Evolutionary conservation across 1,140 invertebrate genomes (phyloP), one percentile per base, ranked within the genome.

Genomic region (Leucophenga varia): DNA sequence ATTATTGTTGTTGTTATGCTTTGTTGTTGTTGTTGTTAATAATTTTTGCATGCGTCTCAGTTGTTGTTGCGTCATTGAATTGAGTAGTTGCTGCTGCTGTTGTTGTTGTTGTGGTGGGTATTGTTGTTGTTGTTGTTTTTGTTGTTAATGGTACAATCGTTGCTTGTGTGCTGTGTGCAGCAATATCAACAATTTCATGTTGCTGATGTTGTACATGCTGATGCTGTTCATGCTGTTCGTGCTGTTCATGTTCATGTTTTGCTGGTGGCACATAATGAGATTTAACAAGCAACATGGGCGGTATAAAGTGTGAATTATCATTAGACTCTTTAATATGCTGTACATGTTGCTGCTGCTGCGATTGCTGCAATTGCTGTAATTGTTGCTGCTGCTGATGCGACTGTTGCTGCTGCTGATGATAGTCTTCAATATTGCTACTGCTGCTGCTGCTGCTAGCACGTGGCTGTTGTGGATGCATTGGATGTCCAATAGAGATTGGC

Each of bases 251-350:
- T 17, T 51, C 52, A 35, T 67, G 61, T 19, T 65, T 68, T 13
- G 54, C 22, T 3, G 64, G 67, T 18, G 71, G 67, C 34, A 73
- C 60, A 57, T 75, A 75, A 47, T 74, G 64, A 16, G 72, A 68
- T 38, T 74, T 73, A 4, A 75, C 73, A 47, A 75, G 45, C 35
- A 75, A 19, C 73, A 75, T 75, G 8, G 73, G 73, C 16, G 73
- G 73, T 42, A 75, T 75, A n/a, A 75, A 75, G 42, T 72, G 73
- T 12, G 69, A 67, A 28, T 65, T 75, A 45, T 72, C 68, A 17
- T 18, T 39, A 5, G 65, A 59, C 45, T 74, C 72, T 31, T 72
- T 72, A 14, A 61, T 40, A 37, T 74, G 60, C 10, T 43, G 46
- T 31, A 44, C 37, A 32, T 51, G 48, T 45, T 39, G 25, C n/a